Evolutionary conservation across 2,113 vertebrate genomes (phyloP).

Genomic region (Tauraco erythrolophus): DNA sequence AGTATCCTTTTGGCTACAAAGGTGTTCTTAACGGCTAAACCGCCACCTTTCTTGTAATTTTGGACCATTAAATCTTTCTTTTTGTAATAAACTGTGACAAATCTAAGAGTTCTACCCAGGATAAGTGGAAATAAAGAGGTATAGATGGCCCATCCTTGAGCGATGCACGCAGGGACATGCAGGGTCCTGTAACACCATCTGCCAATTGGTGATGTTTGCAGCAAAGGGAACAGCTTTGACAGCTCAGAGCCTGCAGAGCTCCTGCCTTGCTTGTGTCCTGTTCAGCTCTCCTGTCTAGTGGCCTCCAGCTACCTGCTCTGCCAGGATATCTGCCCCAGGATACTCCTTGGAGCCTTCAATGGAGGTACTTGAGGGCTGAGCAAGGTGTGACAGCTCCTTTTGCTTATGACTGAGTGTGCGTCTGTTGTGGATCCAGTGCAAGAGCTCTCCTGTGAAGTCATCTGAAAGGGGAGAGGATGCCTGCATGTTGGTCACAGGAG

Average conservation of each 20-base stretch:
- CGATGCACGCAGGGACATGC: not conserved
- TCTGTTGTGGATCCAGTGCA: fast-evolving
- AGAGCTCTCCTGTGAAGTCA: not conserved
- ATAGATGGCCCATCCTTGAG: fast-evolving
- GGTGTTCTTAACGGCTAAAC: not conserved
- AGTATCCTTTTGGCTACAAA: not conserved
- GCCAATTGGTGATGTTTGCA: not conserved
- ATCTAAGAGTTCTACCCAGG: not conserved
- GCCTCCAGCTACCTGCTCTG: not conserved
- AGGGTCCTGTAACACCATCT: not conserved
- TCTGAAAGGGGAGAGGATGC: no score
- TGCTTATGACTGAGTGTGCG: no score
- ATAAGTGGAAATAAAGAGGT: not conserved
- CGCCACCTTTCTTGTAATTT: fast-evolving
- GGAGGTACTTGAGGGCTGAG: not conserved
- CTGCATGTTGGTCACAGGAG: not conserved
- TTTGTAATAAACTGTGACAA: not conserved
- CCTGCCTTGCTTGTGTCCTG: not conserved
- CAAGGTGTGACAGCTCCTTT: not conserved
- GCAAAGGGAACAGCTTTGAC: not conserved
- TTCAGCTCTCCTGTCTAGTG: not conserved
- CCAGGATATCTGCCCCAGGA: not conserved
- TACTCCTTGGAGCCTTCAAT: not conserved
- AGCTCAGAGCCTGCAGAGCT: not conserved
- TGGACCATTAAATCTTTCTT: not conserved